phyloP scores from a whole-genome alignment of 64 coral and sea anemone species.

The Exaiptasia diaphana region DNA sequence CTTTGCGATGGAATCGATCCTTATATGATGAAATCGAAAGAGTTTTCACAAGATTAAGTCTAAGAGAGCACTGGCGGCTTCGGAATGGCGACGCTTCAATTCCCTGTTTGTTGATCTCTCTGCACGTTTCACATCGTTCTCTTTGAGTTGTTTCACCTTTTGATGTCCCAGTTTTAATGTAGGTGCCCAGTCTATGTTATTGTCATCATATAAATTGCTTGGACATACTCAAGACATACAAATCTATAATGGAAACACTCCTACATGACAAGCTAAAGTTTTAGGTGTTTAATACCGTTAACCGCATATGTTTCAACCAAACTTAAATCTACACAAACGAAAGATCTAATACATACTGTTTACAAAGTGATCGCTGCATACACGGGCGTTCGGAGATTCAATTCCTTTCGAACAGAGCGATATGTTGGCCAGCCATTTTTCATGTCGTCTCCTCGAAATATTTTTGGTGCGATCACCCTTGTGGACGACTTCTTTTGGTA shows the following conservation, averaged over 20 bases:
- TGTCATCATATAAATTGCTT: background rate
- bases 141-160: background rate
- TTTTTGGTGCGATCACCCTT: background rate
- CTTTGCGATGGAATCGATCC: too few relatives aligned
- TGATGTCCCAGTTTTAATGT: constrained; percentile 2
- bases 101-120: background rate
- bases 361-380: constrained; percentile 60
- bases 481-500: constrained; percentile 12
- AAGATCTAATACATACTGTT: background rate
- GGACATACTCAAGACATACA: too few relatives aligned
- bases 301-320: too few relatives aligned
- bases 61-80: too few relatives aligned
- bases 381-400: constrained; percentile 35
- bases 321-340: too few relatives aligned
- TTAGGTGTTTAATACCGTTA: too few relatives aligned
- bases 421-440: constrained; percentile 50
- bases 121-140: background rate
- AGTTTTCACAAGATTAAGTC: too few relatives aligned
- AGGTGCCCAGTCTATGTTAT: constrained; percentile 1
- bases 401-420: constrained; percentile 14
- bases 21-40: too few relatives aligned
- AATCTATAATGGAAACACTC: too few relatives aligned
- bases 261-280: too few relatives aligned
- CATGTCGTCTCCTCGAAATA: constrained; percentile 5
- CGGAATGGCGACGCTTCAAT: background rate